Evolutionary conservation across 2,888 invertebrate genomes (phyloP).

Genomic region (Andrena minutula): DNA sequence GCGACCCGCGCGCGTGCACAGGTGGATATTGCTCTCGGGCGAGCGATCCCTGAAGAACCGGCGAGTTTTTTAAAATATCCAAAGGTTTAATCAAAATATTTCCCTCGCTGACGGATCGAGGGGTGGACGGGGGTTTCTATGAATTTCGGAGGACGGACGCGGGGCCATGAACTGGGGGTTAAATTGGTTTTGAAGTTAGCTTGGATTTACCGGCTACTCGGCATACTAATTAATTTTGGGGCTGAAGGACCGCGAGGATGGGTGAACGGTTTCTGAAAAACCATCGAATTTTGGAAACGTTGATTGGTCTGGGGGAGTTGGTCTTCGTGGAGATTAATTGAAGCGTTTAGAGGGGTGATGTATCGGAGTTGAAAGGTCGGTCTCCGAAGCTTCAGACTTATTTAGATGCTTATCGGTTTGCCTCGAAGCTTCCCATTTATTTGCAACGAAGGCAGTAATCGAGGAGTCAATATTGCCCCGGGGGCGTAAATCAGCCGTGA

Average conservation of each 20-base stretch:
- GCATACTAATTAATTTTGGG: no score
- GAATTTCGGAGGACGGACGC: neutral
- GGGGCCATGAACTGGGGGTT: neutral
- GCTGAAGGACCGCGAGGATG: neutral
- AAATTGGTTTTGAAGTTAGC: neutral
- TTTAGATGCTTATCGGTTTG: no score
- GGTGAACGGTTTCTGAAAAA: neutral
- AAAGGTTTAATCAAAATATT: no score
- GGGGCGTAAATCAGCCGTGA: slow-evolving; percentile 1
- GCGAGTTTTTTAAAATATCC: no score
- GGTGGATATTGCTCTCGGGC: no score
- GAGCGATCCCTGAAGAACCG: no score
- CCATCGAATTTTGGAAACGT: neutral
- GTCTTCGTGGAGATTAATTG: no score
- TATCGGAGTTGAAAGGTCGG: no score
- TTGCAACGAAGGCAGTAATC: neutral
- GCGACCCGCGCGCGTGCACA: neutral
- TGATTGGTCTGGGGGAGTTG: neutral
- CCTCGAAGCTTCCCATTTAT: neutral
- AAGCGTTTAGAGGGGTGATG: no score
- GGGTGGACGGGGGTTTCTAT: neutral
- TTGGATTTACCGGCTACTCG: no score
- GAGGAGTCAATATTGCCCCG: slow-evolving; percentile 7
- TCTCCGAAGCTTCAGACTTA: no score
- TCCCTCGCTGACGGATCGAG: no score